Percentiles rank a stretch among this genome's conserved stretches.
Evolutionary conservation across 37 sponge, comb jelly and placozoan genomes (phyloP).

Genomic region (Aplysina aerophoba): DNA sequence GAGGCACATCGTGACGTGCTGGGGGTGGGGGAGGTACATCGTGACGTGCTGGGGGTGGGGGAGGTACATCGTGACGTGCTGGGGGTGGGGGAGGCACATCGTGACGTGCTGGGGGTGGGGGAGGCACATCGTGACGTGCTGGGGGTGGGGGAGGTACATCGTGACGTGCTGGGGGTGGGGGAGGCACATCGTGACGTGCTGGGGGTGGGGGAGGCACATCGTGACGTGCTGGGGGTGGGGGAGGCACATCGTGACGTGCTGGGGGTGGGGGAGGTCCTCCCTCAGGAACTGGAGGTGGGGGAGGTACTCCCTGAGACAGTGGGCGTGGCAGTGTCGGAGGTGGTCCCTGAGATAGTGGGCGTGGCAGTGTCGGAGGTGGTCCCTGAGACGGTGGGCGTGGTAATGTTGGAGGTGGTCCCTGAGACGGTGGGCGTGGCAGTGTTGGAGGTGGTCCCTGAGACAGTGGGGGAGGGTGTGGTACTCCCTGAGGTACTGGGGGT

Average conservation of each 20-base stretch:
- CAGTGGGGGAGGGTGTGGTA: conserved; percentile 31
- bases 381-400: neutral
- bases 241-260: conserved; percentile 22
- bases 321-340: conserved; percentile 44
- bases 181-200: neutral
- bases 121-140: conserved; percentile 17
- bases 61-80: conserved; percentile 23
- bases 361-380: conserved; percentile 38
- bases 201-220: conserved; percentile 29
- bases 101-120: conserved; percentile 39
- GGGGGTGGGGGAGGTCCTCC: conserved; percentile 16
- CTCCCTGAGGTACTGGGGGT: neutral
- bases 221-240: conserved; percentile 29
- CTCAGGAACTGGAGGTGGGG: conserved; percentile 46
- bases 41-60: conserved; percentile 29
- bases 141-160: conserved; percentile 1
- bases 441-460: conserved; percentile 22
- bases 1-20: neutral
- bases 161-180: conserved; percentile 13
- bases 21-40: conserved; percentile 30
- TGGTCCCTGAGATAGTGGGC: neutral
- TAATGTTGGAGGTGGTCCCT: neutral
- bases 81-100: conserved; percentile 19
- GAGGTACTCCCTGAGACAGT: conserved; percentile 12
- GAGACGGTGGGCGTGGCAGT: conserved; percentile 26